Evolutionary conservation across 1,140 invertebrate genomes (phyloP).

Genomic region (Thaumetopoea pityocampa): DNA sequence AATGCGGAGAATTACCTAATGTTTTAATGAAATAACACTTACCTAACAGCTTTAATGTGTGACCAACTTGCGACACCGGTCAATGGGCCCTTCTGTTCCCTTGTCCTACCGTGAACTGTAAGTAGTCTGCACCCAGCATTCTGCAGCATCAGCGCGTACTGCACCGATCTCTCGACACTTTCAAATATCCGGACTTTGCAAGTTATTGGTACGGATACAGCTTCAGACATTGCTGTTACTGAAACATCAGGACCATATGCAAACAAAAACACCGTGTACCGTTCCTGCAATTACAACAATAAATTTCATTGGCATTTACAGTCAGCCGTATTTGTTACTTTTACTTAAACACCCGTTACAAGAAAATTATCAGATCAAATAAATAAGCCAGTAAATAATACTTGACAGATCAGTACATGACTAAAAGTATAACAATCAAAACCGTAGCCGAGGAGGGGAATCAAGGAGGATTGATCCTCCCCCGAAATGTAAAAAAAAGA

Average conservation of each 20-base stretch:
- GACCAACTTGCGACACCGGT: conserved; percentile 97
- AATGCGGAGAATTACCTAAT: too few relatives aligned
- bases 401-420: too few relatives aligned
- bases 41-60: conserved; percentile 94
- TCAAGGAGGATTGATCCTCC: too few relatives aligned
- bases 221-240: conserved; percentile 82
- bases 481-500: too few relatives aligned
- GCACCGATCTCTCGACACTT: conserved; percentile 89
- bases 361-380: too few relatives aligned
- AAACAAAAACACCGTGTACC: too few relatives aligned
- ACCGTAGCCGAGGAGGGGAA: too few relatives aligned
- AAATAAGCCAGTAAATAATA: not conserved
- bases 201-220: conserved; percentile 90
- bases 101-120: conserved; percentile 96
- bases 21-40: conserved; percentile 33
- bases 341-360: too few relatives aligned
- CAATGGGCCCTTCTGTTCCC: conserved; percentile 95
- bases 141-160: conserved; percentile 97
- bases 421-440: too few relatives aligned
- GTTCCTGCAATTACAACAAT: too few relatives aligned
- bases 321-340: too few relatives aligned
- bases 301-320: too few relatives aligned
- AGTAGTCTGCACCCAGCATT: conserved; percentile 93
- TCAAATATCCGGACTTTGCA: conserved; percentile 97
- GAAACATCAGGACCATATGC: conserved; percentile 40